phyloP scores from a whole-genome alignment of 2,113 vertebrate genomes.

The Mustelus asterias region DNA sequence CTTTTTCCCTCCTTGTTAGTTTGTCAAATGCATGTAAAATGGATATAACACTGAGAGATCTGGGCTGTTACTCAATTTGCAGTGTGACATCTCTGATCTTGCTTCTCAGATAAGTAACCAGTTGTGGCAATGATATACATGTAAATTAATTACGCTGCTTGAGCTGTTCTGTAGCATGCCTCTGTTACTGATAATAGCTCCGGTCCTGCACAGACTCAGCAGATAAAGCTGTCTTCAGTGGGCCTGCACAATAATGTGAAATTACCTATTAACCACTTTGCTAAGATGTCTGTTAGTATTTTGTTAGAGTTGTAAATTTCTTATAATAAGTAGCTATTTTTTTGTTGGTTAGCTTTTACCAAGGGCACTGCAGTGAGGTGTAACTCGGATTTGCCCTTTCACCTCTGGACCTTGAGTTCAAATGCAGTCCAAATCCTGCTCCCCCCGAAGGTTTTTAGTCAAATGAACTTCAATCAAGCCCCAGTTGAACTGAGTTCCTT shows the following conservation, averaged over 20 bases:
- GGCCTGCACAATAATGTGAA: constrained; percentile 21
- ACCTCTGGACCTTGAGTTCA: not conserved
- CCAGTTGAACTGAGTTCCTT: not conserved
- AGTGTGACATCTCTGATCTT: constrained; percentile 73
- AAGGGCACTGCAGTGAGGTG: not conserved
- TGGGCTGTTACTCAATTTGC: constrained; percentile 79
- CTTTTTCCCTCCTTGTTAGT: constrained; percentile 64
- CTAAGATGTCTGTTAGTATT: constrained; percentile 27
- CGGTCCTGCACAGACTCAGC: constrained; percentile 38
- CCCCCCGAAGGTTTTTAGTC: not conserved
- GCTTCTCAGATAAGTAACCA: constrained; percentile 65
- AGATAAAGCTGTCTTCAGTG: constrained; percentile 3
- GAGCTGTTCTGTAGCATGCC: constrained; percentile 46
- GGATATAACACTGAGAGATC: constrained; percentile 58
- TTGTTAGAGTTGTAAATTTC: not conserved
- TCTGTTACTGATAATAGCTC: constrained; percentile 53
- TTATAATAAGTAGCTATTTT: not conserved
- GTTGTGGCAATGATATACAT: constrained; percentile 87
- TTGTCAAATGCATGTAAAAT: constrained; percentile 69
- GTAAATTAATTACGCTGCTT: constrained; percentile 76
- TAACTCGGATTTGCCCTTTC: not conserved
- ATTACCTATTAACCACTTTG: constrained; percentile 25
- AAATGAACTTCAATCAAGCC: constrained; percentile 13
- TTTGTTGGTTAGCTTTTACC: not conserved
- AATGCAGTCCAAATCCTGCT: not conserved